Percentiles rank a stretch among this genome's conserved stretches.
Evolutionary conservation across 2,113 vertebrate species (phyloP).

Genomic region (Erinaceus europaeus): DNA sequence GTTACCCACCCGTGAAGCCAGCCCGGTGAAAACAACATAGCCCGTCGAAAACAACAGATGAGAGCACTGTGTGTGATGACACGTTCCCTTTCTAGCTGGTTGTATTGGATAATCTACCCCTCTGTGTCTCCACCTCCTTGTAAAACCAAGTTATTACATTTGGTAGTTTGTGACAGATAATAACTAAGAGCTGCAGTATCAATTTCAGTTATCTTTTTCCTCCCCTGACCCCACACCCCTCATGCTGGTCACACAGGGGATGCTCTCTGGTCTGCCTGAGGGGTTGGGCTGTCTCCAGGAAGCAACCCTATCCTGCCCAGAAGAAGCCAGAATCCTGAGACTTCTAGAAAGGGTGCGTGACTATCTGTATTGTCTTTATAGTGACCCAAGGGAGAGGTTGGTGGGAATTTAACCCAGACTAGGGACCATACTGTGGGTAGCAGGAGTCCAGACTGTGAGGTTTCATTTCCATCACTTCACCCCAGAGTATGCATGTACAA

Average conservation of each 20-base stretch:
- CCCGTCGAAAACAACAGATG: too few species aligned
- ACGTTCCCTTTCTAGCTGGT: conserved; percentile 2
- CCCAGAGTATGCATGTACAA: background rate
- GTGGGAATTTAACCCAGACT: background rate
- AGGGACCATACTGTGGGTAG: background rate
- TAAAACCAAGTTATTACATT: background rate
- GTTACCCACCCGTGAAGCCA: too few species aligned
- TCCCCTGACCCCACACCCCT: background rate
- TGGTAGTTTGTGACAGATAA: background rate
- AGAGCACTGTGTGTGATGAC: too few species aligned
- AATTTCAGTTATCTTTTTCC: background rate
- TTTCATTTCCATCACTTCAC: background rate
- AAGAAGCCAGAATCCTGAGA: conserved; percentile 7
- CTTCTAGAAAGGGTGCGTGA: background rate
- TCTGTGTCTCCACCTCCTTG: background rate
- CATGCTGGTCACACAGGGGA: background rate
- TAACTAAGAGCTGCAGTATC: background rate
- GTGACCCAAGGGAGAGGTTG: background rate
- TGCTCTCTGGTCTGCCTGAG: background rate
- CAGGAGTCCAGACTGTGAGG: background rate
- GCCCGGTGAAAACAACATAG: too few species aligned
- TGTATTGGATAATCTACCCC: background rate
- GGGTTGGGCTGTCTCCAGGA: background rate
- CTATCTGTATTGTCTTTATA: background rate
- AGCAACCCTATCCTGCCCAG: background rate